Percentiles rank a stretch among this genome's conserved stretches.
Conservation (phyloP, 1,140 invertebrate species). For the Hyles euphorbiae region DNA sequence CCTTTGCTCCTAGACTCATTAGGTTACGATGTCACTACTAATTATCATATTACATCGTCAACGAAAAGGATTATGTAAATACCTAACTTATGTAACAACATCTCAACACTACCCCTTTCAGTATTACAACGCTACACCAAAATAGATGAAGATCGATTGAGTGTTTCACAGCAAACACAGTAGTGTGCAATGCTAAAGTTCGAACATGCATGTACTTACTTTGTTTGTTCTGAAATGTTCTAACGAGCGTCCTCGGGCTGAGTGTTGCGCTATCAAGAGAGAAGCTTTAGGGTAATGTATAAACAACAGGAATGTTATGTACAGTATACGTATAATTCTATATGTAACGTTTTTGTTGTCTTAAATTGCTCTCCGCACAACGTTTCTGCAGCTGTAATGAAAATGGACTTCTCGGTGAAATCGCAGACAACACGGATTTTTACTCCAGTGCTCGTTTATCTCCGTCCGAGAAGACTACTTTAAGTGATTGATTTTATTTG, state of each 20-base stretch:
- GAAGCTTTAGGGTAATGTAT: conserved; percentile 64
- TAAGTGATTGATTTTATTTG: too few species aligned
- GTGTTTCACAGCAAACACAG: conserved; percentile 70
- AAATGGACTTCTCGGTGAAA: conserved; percentile 2
- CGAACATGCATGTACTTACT: conserved; percentile 71
- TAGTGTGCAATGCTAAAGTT: conserved; percentile 72
- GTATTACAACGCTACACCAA: too few species aligned
- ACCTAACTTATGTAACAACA: too few species aligned
- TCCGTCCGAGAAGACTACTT: too few species aligned
- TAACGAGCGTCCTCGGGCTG: conserved; percentile 27
- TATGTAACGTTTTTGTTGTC: conserved; percentile 76
- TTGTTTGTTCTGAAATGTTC: conserved; percentile 70
- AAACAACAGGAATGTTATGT: conserved; percentile 75
- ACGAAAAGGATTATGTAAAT: too few species aligned
- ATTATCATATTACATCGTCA: too few species aligned
- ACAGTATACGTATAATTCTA: conserved; percentile 71
- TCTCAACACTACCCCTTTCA: too few species aligned
- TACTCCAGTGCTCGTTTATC: too few species aligned
- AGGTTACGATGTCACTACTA: too few species aligned
- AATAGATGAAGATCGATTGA: conserved; percentile 12
- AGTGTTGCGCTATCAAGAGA: conserved; percentile 3
- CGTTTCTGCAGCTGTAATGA: conserved; percentile 42
- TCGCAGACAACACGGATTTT: too few species aligned
- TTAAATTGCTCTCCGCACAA: conserved; percentile 68
- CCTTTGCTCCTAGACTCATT: too few species aligned